Percentiles rank a stretch among this genome's conserved stretches.
These are phyloP conservation scores for Leucophenga montana DNA, from an alignment of 2,888 invertebrate genomes.

Conservation along the genomic window DNA sequence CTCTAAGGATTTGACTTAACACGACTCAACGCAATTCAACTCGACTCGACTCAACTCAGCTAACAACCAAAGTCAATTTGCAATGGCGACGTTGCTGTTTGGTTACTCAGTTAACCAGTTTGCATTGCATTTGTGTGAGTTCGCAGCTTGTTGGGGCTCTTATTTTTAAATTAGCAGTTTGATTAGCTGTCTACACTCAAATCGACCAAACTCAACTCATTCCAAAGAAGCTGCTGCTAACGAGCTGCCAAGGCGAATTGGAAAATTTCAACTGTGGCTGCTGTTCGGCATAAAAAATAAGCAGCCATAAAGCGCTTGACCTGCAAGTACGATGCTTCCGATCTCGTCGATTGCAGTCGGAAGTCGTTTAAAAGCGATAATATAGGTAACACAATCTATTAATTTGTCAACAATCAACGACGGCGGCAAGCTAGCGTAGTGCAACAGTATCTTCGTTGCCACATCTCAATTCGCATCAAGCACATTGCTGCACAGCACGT, in stretches of 20 bases:
- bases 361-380: constrained; percentile 64
- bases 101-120: constrained; percentile 65
- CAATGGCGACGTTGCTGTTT: constrained; percentile 15
- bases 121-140: constrained; percentile 41
- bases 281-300: not conserved
- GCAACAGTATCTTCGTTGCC: constrained; percentile 8
- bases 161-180: constrained; percentile 66
- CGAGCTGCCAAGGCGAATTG: constrained; percentile 15
- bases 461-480: constrained; percentile 41
- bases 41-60: not conserved
- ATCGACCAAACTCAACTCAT: constrained; percentile 53
- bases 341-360: not conserved
- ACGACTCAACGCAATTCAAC: not conserved
- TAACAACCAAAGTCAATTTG: not conserved
- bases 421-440: constrained; percentile 28
- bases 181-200: constrained; percentile 66
- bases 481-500: constrained; percentile 64
- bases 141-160: constrained; percentile 52
- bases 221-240: constrained; percentile 13
- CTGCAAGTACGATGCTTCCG: not conserved
- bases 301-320: not conserved
- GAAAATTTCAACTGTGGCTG: not conserved
- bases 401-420: constrained; percentile 69
- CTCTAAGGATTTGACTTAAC: constrained; percentile 7
- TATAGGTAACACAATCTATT: constrained; percentile 70